phyloP scores from a whole-genome alignment of 1,140 invertebrate species.

The Melipona quadrifasciata region DNA sequence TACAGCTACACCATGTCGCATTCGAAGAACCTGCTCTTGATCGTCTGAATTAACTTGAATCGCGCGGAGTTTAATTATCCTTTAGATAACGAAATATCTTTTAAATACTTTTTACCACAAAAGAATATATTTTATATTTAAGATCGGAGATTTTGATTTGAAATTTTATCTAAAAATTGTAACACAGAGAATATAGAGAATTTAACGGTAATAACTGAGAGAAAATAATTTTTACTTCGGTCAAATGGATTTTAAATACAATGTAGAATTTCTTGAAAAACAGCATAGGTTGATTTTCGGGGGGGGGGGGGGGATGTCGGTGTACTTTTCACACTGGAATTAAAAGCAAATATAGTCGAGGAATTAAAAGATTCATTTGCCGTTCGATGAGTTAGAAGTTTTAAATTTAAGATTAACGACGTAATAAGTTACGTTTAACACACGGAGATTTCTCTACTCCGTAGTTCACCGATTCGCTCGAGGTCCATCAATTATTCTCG shows the following conservation, averaged over 20 bases:
- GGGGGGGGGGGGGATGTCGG: background rate
- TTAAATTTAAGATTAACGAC: background rate
- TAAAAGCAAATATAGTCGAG: background rate
- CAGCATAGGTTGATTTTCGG: background rate
- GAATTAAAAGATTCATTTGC: background rate
- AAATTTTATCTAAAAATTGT: too few relatives aligned
- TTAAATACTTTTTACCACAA: background rate
- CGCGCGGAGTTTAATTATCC: background rate
- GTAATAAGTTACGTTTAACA: background rate
- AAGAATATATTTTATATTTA: background rate
- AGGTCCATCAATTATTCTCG: background rate
- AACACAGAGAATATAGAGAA: too few relatives aligned
- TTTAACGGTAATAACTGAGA: too few relatives aligned
- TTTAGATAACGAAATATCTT: background rate
- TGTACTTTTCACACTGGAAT: background rate
- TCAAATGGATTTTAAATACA: background rate
- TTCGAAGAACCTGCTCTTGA: background rate
- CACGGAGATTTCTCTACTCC: background rate
- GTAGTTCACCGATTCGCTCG: background rate
- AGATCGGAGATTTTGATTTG: background rate
- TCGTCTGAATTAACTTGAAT: background rate
- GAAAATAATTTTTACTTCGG: background rate
- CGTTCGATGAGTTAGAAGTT: background rate
- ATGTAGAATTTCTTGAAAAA: background rate
- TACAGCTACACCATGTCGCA: constrained; percentile 45